phyloP scores from a whole-genome alignment of 2,797 vertebrate genomes.

The Euthynnus affinis region DNA sequence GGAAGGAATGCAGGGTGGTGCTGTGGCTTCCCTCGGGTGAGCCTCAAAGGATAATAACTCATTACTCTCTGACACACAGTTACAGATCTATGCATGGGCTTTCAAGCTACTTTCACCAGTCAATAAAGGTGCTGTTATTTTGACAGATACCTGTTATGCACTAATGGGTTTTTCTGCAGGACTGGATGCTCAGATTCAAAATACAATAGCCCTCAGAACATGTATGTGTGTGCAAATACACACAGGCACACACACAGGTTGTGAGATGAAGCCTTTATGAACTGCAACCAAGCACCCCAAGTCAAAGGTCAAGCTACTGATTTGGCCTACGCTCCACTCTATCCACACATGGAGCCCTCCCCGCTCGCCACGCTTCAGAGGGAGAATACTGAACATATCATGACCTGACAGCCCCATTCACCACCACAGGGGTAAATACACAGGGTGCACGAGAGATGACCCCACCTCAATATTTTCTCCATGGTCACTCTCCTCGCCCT shows the following conservation, averaged over 20 bases:
- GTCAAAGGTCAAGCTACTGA: conserved; percentile 81
- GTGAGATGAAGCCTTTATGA: conserved; percentile 76
- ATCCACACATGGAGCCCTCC: conserved; percentile 27
- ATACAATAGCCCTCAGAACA: conserved; percentile 15
- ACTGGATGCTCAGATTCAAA: neutral
- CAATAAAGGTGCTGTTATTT: conserved; percentile 6
- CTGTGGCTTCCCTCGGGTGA: conserved; percentile 35
- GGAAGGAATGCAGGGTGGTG: conserved; percentile 61
- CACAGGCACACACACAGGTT: conserved; percentile 22
- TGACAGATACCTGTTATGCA: conserved; percentile 30
- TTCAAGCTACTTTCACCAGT: conserved; percentile 16
- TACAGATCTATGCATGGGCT: conserved; percentile 16
- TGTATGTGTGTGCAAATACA: conserved; percentile 3
- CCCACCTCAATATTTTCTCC: conserved; percentile 34
- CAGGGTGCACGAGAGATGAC: conserved; percentile 48
- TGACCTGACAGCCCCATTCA: conserved; percentile 63
- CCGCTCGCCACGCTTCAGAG: conserved; percentile 59
- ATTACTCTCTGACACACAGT: conserved; percentile 15
- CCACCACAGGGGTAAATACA: conserved; percentile 52
- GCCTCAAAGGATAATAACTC: conserved; percentile 53
- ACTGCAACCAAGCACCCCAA: conserved; percentile 55
- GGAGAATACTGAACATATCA: conserved; percentile 64
- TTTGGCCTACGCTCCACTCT: conserved; percentile 48
- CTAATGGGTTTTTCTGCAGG: conserved; percentile 18
- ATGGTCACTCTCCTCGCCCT: conserved; percentile 15